A percentile compares a stretch with the other conserved stretches of the same genome.
phyloP scores from a whole-genome alignment of 2,888 invertebrate species.

The Allophyes oxyacanthae region DNA sequence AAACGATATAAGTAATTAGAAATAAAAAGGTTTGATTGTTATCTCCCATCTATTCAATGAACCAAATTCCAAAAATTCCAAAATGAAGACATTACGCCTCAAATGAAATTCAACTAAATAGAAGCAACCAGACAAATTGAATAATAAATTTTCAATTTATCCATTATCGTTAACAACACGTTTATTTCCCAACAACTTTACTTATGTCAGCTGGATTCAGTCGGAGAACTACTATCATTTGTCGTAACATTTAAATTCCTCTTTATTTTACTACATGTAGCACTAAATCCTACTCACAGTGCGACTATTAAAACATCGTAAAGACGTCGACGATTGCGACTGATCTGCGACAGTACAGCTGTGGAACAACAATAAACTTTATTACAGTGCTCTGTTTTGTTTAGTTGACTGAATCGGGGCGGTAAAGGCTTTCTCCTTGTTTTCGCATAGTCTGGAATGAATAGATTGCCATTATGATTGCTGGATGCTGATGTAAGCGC shows the following conservation, averaged over 20 bases:
- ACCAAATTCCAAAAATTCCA: too few relatives aligned
- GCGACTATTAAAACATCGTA: slow-evolving; percentile 41
- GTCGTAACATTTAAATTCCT: slow-evolving; percentile 6
- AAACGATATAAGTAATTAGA: too few relatives aligned
- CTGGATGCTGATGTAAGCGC: background rate
- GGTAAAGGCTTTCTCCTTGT: slow-evolving; percentile 5
- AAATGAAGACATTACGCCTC: too few relatives aligned
- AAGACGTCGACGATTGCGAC: slow-evolving; percentile 29
- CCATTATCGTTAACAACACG: slow-evolving; percentile 11
- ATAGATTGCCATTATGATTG: background rate
- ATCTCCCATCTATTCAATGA: too few relatives aligned
- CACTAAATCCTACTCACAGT: slow-evolving; percentile 36
- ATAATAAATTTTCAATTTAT: too few relatives aligned
- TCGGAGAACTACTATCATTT: background rate
- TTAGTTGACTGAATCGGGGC: slow-evolving; percentile 15
- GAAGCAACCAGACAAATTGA: too few relatives aligned
- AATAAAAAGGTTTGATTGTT: too few relatives aligned
- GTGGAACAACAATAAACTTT: slow-evolving; percentile 48
- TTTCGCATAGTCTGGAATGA: slow-evolving; percentile 2
- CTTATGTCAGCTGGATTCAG: slow-evolving; percentile 19
- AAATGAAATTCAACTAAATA: too few relatives aligned
- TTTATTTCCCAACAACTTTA: slow-evolving; percentile 31
- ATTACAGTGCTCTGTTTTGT: slow-evolving; percentile 33
- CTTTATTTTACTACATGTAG: slow-evolving; percentile 32
- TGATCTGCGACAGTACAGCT: slow-evolving; percentile 43